Evolutionary conservation across 1,140 invertebrate genomes (phyloP), one percentile per base, ranked within the genome.

Genomic region (Drosophila seguyi): DNA sequence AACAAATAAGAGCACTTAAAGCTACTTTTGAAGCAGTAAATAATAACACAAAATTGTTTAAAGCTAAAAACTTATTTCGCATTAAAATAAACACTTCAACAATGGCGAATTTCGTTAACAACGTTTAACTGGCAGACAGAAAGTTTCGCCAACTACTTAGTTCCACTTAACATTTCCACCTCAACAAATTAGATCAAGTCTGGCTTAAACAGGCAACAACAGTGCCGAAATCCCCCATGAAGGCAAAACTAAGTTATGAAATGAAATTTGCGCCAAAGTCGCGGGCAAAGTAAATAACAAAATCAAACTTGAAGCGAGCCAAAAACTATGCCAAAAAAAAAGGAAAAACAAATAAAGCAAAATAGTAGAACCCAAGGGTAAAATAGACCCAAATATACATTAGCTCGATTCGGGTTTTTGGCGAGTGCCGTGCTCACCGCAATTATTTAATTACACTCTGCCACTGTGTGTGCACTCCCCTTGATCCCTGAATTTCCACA

Each of bases 401-500:
- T 88, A 84, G 84, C 76, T 75, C 76, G 76, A 84, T 84, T 84
- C 74, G 80, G 84, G 6, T 47, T 63, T 88, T 58, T n/a, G 63
- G 84, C 72, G 36, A 80, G 79, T 69, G 61, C 66, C 14, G 36
- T 36, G 52, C 80, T 62, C 65, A 80, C 80, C 84, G 84, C 85
- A 88, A 88, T 88, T 88, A 87, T 87, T 87, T 87, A 87, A 87
- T 87, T 84, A 87, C 67, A 84, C 77, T 74, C 69, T 61, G 44
- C 38, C 29, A 58, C 38, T n/a, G 47, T 38, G 60, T 53, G 50
- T 53, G 18, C 36, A 25, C n/a, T 20, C 50, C n/a, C 31, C 16
- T 16, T 48, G 36, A 22, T 27, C 18, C 20, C 22, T 38, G 36
- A 18, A 20, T 47, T 34, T 67, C 22, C 44, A 39, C 39, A 27